Base-by-base conservation (phyloP, 2,797 vertebrate genomes). In the Notolabrus celidotus region DNA sequence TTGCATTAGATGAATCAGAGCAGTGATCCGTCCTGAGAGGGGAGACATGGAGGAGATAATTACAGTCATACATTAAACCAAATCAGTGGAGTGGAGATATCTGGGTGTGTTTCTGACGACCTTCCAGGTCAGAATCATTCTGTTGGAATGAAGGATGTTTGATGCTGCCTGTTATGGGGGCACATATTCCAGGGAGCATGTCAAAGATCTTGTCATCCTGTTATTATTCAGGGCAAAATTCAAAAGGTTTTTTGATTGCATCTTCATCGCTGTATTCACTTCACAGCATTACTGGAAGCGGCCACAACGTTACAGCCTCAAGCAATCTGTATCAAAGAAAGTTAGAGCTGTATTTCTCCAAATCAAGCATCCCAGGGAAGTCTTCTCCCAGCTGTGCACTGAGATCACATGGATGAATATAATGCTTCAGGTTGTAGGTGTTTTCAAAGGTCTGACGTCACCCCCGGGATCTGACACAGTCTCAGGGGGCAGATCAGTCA, bases 11-110 rank as follows among this genome's bases (percentile, higher is more conserved):
- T 43, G 38, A 55, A 52, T 52, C 67, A 0, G 42, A 57, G 71
- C 79, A 47, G 42, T 67, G 76, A 79, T 63, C 75, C 12, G 17
- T 66, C 67, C 54, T 69, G 43, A 76, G 71, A 66, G 45, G 34
- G 12, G 54, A 49, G 79, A 71, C 67, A 31, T n/a, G 25, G 74
- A 72, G 29, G 67, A 86, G 65, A 70, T 87, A 68, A 83, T 82
- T 79, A 85, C 61, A 74, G 63, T 80, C 57, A 62, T 67, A 76
- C 36, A 15, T 78, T 68, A 82, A 60, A 64, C 15, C 29, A 19
- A 54, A 46, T 56, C 54, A 19, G 71, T 64, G 29, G 22, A 41
- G 60, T 27, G 29, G 61, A 82, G 77, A 70, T 52, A 67, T 49
- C 38, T 29, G 61, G 27, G 43, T 49, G 22, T 36, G 43, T 50